Evolutionary conservation across 2,113 vertebrate species (phyloP).

Genomic region (Anarrhichthys ocellatus): DNA sequence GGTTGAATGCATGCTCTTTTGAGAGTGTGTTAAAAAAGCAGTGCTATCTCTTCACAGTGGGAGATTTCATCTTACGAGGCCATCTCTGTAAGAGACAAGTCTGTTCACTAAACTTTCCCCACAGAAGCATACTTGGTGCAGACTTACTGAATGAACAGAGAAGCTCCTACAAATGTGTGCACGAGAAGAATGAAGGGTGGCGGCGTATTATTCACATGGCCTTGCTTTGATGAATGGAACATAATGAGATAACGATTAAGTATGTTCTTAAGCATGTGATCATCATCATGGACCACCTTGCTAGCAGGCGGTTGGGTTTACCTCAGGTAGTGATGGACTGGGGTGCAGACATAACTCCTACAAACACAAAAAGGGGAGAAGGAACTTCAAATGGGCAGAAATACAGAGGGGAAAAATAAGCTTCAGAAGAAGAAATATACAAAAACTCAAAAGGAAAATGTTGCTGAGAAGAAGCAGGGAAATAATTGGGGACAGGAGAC

Average conservation of each 20-base stretch:
- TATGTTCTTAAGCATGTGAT: constrained; percentile 32
- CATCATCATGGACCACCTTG: constrained; percentile 40
- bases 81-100: background rate
- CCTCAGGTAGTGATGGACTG: constrained; percentile 84
- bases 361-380: constrained; percentile 78
- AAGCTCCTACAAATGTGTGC: constrained; percentile 11
- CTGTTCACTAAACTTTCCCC: background rate
- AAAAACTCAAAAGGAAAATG: constrained; percentile 32
- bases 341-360: constrained; percentile 87
- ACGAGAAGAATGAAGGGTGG: constrained; percentile 19
- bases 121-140: background rate
- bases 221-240: constrained; percentile 15
- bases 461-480: constrained; percentile 12
- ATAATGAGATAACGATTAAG: constrained; percentile 35
- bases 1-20: constrained; percentile 47
- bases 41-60: background rate
- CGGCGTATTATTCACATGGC: background rate
- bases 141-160: constrained; percentile 19
- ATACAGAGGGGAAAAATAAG: constrained; percentile 41
- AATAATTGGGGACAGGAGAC: constrained; percentile 16
- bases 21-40: constrained; percentile 3
- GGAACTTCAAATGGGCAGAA: constrained; percentile 49
- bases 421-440: constrained; percentile 43
- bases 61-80: background rate
- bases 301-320: constrained; percentile 69